Evolutionary conservation across 1,140 invertebrate species (phyloP).

Genomic region (Cecropterus lyciades): DNA sequence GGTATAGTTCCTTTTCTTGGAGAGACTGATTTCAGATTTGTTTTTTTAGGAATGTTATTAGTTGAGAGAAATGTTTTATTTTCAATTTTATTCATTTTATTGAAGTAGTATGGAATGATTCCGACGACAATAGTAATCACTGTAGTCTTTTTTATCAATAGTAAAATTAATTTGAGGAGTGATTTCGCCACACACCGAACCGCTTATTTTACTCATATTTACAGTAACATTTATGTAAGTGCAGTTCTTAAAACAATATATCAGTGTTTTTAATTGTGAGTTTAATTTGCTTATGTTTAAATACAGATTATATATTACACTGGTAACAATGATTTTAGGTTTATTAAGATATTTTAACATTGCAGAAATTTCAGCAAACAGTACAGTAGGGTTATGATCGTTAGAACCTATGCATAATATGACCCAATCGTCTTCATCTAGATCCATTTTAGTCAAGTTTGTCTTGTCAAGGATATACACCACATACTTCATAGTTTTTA

Average conservation of each 20-base stretch:
- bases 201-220: background rate
- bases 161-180: background rate
- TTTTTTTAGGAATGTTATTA: too few species aligned
- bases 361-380: background rate
- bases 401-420: background rate
- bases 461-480: background rate
- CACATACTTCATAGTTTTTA: background rate
- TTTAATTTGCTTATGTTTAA: slow-evolving; percentile 2
- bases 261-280: background rate
- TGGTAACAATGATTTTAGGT: background rate
- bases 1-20: background rate
- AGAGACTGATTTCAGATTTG: too few species aligned
- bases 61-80: too few species aligned
- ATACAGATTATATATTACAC: background rate
- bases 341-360: background rate
- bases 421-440: background rate
- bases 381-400: background rate
- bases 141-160: slow-evolving; percentile 8
- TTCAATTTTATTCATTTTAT: background rate
- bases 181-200: background rate
- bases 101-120: background rate
- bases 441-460: background rate
- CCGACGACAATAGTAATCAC: background rate
- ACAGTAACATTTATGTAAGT: background rate
- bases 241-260: slow-evolving; percentile 1